These are phyloP conservation scores for Gnatocerus cornutus DNA, from an alignment of 2,888 invertebrate genomes.

Conservation along the genomic window DNA sequence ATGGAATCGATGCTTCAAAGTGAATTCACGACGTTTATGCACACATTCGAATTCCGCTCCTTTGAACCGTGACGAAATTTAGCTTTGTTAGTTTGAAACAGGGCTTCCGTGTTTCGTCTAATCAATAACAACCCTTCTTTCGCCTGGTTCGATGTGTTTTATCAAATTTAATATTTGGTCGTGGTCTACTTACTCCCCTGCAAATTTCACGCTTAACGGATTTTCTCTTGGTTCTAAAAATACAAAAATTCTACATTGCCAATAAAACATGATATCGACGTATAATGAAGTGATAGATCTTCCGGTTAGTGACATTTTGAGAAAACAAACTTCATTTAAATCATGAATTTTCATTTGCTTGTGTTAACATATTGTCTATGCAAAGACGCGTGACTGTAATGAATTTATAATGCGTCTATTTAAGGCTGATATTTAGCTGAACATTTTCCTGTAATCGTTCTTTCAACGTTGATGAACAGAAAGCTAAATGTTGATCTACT, in stretches of 20 bases:
- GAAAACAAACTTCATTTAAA: neutral
- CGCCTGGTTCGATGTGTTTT: constrained; percentile 24
- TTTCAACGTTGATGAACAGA: no score
- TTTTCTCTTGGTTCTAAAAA: neutral
- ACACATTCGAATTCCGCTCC: constrained; percentile 29
- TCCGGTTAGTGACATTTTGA: no score
- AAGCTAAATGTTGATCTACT: no score
- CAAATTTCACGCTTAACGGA: neutral
- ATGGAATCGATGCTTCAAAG: no score
- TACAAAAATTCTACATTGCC: neutral
- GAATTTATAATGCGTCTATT: no score
- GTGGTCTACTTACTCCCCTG: neutral
- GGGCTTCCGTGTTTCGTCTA: constrained; percentile 18
- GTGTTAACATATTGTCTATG: no score
- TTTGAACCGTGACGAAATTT: constrained; percentile 35
- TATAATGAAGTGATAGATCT: no score
- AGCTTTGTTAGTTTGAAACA: constrained; percentile 22
- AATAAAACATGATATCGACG: no score
- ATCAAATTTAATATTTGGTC: constrained; percentile 15
- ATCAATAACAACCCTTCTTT: constrained; percentile 29
- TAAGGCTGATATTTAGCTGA: no score
- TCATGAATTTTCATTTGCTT: neutral
- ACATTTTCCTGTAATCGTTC: no score
- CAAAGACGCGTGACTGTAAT: no score
- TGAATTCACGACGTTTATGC: constrained; percentile 5